These are phyloP conservation scores for Eulimnadia texana DNA, from an alignment of 1,140 invertebrate species.

Conservation along the genomic window DNA sequence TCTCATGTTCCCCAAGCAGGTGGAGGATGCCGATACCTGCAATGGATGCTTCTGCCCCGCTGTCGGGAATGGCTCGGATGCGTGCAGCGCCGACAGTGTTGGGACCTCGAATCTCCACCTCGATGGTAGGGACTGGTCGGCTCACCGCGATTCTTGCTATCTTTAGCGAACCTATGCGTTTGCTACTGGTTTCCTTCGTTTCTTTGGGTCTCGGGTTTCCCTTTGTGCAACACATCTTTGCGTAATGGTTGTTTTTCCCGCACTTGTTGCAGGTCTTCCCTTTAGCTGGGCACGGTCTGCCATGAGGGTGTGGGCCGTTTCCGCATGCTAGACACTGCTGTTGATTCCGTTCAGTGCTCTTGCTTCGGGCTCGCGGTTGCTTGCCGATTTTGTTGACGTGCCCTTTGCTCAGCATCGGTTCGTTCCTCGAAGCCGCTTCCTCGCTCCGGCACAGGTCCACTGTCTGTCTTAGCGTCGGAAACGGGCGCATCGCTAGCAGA, in stretches of 20 bases:
- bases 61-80: not conserved
- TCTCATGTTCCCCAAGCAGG: not conserved
- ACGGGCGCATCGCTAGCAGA: constrained; percentile 1
- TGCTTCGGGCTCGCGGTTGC: not conserved
- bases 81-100: not conserved
- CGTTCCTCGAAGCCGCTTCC: constrained; percentile 14
- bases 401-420: constrained; percentile 4
- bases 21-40: not conserved
- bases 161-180: too few species aligned
- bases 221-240: not conserved
- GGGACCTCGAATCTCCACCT: not conserved
- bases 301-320: not conserved
- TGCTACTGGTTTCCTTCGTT: not conserved
- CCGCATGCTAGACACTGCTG: not conserved
- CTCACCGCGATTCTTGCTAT: too few species aligned
- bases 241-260: not conserved
- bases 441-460: constrained; percentile 9
- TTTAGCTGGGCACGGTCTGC: not conserved
- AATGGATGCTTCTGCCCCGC: not conserved
- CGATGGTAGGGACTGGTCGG: not conserved
- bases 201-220: not conserved
- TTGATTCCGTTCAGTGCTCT: not conserved
- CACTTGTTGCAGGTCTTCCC: constrained; percentile 3
- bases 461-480: constrained; percentile 7
- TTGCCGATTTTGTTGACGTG: not conserved